These are phyloP conservation scores for Neomorphus geoffroyi DNA, from an alignment of 2,797 vertebrate genomes.

Conservation along the genomic window DNA sequence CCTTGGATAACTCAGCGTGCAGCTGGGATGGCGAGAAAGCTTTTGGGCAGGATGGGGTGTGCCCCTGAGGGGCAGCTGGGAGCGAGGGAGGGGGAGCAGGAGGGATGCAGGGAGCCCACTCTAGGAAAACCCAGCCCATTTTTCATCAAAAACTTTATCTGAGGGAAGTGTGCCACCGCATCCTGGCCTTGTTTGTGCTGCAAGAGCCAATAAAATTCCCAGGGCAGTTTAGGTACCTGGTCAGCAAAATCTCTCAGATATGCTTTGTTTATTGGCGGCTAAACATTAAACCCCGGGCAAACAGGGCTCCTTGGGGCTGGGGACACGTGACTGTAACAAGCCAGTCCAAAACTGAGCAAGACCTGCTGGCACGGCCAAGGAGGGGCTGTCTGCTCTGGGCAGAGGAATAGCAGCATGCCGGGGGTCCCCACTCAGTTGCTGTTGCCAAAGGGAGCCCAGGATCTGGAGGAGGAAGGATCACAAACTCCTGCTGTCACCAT, in stretches of 20 bases:
- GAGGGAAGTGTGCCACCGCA: background rate
- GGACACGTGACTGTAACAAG: background rate
- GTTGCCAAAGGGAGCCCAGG: background rate
- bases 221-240: background rate
- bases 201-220: background rate
- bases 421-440: fast-evolving
- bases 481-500: background rate
- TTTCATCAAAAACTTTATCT: background rate
- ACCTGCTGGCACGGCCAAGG: background rate
- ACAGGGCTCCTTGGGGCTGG: background rate
- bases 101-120: background rate
- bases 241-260: background rate
- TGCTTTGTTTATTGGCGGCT: constrained; percentile 12
- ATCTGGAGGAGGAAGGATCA: background rate
- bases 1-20: background rate
- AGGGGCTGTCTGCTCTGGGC: background rate
- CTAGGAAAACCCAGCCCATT: background rate
- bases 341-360: fast-evolving
- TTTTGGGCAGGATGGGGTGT: background rate
- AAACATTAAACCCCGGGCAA: constrained; percentile 67
- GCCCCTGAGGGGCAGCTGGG: background rate
- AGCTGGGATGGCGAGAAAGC: background rate
- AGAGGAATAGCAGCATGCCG: fast-evolving
- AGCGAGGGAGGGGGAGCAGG: background rate
- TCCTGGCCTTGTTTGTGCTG: background rate